Evolutionary conservation across 2,113 vertebrate species (phyloP), one percentile per base, ranked within the genome.

Genomic region (Eupsittula cactorum): DNA sequence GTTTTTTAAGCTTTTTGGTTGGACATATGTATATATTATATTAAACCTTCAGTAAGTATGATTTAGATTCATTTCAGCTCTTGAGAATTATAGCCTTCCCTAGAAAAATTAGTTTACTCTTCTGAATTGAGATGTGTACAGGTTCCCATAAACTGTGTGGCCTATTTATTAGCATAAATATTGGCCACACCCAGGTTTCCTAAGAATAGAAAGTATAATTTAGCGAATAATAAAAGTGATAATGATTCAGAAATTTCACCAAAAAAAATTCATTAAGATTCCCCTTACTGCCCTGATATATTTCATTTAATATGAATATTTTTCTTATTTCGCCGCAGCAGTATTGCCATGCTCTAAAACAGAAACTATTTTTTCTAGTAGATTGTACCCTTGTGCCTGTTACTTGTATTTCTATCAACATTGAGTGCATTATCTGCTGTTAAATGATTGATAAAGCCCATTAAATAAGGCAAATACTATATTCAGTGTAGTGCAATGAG

Each of bases 401-500:
- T 92, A 92, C 80, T 90, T 96, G 83, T 75, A 76, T 90, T 95
- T 94, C 86, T 90, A 70, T 92, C 55, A 10, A 89, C 96, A 93
- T 70, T 91, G 63, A 97, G 70, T 89, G 62, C 76, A 77, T 94
- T 95, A 94, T 78, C 92, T 68, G 71, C 97, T 97, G 96, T 97
- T 96, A 97, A 98, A 97, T 98, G 98, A 98, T 96, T 97, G 97
- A 98, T 98, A 98, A 98, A 98, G 98, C 98, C 94, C 95, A 90
- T 98, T 98, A 98, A 98, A 98, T 98, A 98, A 98, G 97, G 98
- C 98, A 98, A 98, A 98, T 97, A 97, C 93, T 97, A 67, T 94
- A 95, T 90, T 93, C 93, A 94, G 87, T 97, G 92, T 92, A 94
- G 96, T 96, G 97, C 97, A 98, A 98, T 98, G 98, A 98, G 92